These are phyloP conservation scores for Pachyuromys duprasi DNA, from an alignment of 2,797 vertebrate genomes.

Conservation along the genomic window DNA sequence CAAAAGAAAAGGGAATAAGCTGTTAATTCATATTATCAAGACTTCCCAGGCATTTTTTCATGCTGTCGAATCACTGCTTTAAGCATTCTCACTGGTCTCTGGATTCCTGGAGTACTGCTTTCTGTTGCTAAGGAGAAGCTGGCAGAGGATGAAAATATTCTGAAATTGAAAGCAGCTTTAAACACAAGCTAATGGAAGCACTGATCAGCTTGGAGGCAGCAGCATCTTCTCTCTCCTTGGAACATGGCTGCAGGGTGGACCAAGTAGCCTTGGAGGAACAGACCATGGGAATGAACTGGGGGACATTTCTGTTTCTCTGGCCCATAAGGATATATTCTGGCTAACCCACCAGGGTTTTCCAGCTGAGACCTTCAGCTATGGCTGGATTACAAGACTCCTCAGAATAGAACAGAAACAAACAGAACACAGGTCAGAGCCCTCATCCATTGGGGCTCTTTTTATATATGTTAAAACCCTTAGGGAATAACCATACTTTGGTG, in stretches of 20 bases:
- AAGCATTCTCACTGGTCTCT: slow-evolving; percentile 68
- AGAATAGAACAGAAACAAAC: too few relatives aligned
- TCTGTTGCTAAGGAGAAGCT: neutral
- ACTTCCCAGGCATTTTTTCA: slow-evolving; percentile 47
- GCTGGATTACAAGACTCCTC: neutral
- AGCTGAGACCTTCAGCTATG: neutral
- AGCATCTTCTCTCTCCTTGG: neutral
- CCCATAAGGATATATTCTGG: neutral
- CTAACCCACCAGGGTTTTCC: neutral
- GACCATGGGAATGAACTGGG: neutral
- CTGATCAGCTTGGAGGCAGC: neutral
- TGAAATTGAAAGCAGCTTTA: neutral
- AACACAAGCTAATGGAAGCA: neutral
- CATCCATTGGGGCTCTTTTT: too few relatives aligned
- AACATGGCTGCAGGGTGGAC: neutral
- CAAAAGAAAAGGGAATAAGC: slow-evolving; percentile 67
- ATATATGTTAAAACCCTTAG: neutral
- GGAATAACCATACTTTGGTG: neutral
- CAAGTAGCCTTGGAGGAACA: too few relatives aligned
- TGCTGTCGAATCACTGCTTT: slow-evolving; percentile 63
- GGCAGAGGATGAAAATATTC: neutral
- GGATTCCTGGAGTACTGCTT: neutral
- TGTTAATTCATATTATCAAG: slow-evolving; percentile 77
- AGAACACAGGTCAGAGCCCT: too few relatives aligned
- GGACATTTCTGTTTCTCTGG: neutral